Evolutionary conservation across 2,797 vertebrate species (phyloP), one percentile per base, ranked within the genome.

Genomic region (Iguana delicatissima): DNA sequence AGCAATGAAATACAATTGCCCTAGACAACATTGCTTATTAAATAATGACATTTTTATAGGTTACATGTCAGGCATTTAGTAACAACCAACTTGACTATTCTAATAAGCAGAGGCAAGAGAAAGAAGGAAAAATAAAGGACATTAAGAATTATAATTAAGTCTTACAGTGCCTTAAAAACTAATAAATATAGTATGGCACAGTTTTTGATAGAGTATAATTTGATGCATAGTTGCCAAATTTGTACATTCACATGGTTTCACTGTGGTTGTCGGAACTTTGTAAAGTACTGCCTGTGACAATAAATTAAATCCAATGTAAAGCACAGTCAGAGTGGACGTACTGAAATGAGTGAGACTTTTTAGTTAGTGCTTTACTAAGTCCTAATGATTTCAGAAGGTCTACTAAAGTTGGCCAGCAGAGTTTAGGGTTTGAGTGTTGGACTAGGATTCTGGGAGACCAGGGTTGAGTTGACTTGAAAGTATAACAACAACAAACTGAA

Each of bases 1-100:
- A 85, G 52, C 64, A 73, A 67, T 89, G 91, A 95, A 95, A 93
- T 91, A 89, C 73, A 92, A 88, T 85, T 86, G 35, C 24, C 64
- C 13, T 74, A 64, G 84, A 50, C 57, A 86, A 69, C 32, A 76
- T 57, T 82, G 76, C 86, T 64, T 29, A 85, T 94, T 92, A 85
- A 90, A 57, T 93, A 89, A 80, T 91, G 46, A 77, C 3, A 59
- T 89, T 85, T 90, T 95, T 94, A 84, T 52, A 55, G 69, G 84
- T 7, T 90, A 0, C 26, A 59, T 80, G 0, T 90, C 50, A 91
- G 14, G 59, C 6, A 64, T 87, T 90, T 46, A 91, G 55, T 91
- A 92, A 83, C 14, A 55, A 14, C 2, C 73, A 73, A 2, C 29
- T 14, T 29, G 42, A 18, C 59, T 62, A 1, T n/a, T 52, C 46